Conservation (phyloP, 2,888 invertebrate species). For the Metallyticus violacea region DNA sequence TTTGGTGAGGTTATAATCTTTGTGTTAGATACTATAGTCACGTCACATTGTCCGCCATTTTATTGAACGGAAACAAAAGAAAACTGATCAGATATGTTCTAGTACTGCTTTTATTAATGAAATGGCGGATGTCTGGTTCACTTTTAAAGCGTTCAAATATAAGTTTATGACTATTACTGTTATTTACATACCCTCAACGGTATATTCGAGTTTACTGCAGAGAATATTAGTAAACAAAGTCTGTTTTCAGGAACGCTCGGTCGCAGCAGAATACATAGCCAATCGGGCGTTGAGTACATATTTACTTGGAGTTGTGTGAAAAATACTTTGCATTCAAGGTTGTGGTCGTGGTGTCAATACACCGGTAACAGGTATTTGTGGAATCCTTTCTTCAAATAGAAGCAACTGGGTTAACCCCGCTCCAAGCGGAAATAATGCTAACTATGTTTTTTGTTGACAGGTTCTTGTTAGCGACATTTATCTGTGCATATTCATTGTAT, state of each 20-base stretch:
- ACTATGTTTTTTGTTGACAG: background rate
- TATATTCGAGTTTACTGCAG: background rate
- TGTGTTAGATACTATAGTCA: too few species aligned
- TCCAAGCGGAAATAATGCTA: background rate
- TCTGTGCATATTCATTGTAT: background rate
- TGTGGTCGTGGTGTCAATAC: background rate
- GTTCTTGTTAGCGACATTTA: background rate
- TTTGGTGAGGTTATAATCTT: too few species aligned
- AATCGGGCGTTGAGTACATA: background rate
- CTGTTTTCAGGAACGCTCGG: background rate
- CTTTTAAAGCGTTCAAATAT: background rate
- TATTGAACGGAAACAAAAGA: background rate
- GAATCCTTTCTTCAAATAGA: background rate
- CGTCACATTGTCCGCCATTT: background rate
- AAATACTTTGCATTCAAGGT: background rate
- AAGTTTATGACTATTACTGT: background rate
- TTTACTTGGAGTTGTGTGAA: background rate
- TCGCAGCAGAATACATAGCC: background rate
- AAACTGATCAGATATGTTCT: background rate
- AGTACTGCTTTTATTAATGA: too few species aligned
- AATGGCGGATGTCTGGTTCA: background rate
- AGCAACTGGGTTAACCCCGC: background rate
- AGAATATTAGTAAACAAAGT: background rate
- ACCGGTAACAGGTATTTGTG: background rate
- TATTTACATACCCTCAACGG: background rate